Evolutionary conservation across 2,113 vertebrate species (phyloP).

Genomic region (Reinhardtius hippoglossoides): DNA sequence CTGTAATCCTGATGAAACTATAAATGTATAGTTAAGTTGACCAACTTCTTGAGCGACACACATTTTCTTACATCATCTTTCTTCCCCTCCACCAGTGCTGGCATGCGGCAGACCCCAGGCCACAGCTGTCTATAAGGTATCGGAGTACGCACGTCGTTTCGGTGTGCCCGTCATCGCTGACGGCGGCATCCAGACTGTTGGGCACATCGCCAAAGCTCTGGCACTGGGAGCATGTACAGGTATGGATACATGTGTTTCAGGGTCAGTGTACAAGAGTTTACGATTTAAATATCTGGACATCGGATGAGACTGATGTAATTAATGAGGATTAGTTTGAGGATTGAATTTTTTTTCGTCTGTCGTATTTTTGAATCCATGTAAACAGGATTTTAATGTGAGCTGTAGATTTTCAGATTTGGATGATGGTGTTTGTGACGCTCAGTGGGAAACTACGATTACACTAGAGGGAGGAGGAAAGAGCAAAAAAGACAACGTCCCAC

Average conservation of each 20-base stretch:
- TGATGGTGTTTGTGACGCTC: not conserved
- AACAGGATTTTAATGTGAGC: not conserved
- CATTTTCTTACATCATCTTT: not conserved
- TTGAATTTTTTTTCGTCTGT: not conserved
- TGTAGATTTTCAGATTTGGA: not conserved
- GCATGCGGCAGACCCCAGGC: constrained; percentile 96
- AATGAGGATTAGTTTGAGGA: not conserved
- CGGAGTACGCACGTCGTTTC: constrained; percentile 93
- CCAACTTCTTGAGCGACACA: not conserved
- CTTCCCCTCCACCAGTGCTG: constrained; percentile 83
- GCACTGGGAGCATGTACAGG: constrained; percentile 96
- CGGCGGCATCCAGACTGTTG: constrained; percentile 95
- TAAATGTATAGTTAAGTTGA: not conserved
- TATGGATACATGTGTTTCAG: constrained; percentile 49
- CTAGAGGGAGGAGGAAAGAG: not conserved
- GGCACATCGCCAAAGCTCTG: constrained; percentile 94
- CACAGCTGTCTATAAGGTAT: constrained; percentile 97
- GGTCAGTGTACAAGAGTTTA: too few species aligned
- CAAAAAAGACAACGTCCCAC: too few species aligned
- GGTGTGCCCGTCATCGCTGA: constrained; percentile 96
- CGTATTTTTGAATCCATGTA: not conserved
- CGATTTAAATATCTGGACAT: not conserved
- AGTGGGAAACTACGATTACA: not conserved
- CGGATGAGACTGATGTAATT: not conserved
- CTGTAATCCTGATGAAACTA: not conserved